Conservation (phyloP, 2,113 vertebrate genomes). For the Thunnus maccoyii region DNA sequence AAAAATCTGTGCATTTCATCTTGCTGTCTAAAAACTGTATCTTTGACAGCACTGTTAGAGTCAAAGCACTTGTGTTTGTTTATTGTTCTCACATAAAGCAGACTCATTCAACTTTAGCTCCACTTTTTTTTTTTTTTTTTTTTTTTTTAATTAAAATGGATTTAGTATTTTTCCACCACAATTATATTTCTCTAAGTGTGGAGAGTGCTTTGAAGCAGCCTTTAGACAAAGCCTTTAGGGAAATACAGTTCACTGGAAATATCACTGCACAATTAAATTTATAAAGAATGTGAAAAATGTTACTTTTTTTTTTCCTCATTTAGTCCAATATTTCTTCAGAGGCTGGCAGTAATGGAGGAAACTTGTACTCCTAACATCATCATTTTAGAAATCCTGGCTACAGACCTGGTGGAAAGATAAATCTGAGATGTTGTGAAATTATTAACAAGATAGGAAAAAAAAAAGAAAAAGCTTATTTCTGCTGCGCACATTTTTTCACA, state of each 20-base stretch:
- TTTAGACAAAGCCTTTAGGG: neutral
- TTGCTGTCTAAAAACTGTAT: conserved; percentile 16
- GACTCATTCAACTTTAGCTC: conserved; percentile 11
- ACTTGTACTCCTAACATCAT: neutral
- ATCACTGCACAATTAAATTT: no score
- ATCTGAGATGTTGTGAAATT: no score
- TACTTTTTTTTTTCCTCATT: no score
- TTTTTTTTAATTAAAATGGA: no score
- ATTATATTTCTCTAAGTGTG: no score
- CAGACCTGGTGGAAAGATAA: no score
- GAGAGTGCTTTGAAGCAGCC: neutral
- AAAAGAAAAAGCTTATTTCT: no score
- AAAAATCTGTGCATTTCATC: conserved; percentile 22
- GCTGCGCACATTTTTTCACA: no score
- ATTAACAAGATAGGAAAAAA: no score
- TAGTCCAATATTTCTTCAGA: neutral
- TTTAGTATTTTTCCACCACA: no score
- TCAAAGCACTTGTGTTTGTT: conserved; percentile 21
- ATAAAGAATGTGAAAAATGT: no score
- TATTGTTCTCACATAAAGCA: conserved; percentile 18
- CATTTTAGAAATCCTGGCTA: neutral
- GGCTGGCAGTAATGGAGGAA: no score
- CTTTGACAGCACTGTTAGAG: neutral
- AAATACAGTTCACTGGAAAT: neutral
- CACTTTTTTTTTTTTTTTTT: neutral